A percentile compares a stretch with the other conserved stretches of the same genome.
phyloP scores from a whole-genome alignment of 2,797 vertebrate species.

The Hemibagrus guttatus region DNA sequence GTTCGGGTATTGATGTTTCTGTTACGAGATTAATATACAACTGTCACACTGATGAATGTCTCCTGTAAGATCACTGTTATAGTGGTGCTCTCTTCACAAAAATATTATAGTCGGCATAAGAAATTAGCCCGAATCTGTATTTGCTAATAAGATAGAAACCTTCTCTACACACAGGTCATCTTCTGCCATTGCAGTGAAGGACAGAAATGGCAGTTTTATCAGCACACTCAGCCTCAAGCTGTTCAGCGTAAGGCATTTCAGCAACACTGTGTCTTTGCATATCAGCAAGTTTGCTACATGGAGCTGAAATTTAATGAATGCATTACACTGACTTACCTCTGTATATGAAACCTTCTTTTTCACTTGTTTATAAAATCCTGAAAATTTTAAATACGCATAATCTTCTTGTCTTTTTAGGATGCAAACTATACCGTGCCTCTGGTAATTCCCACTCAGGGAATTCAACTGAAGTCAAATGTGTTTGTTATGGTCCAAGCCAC shows the following conservation, averaged over 20 bases:
- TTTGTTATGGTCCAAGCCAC: conserved; percentile 75
- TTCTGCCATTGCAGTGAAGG: conserved; percentile 71
- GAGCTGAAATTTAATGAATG: background rate
- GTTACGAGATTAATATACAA: background rate
- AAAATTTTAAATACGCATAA: background rate
- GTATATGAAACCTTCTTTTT: background rate
- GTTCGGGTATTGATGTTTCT: background rate
- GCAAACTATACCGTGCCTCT: conserved; percentile 57
- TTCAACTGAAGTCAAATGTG: conserved; percentile 71
- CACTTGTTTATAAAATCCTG: background rate
- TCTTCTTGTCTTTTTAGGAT: conserved; percentile 62
- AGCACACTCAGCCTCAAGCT: conserved; percentile 75
- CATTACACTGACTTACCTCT: background rate
- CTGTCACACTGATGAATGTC: background rate
- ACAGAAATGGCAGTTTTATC: conserved; percentile 81
- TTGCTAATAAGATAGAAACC: conserved; percentile 9
- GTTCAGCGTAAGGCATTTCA: conserved; percentile 65
- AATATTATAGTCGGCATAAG: background rate
- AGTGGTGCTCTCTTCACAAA: background rate
- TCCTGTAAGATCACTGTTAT: background rate
- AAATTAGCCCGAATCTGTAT: background rate
- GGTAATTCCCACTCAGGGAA: conserved; percentile 66
- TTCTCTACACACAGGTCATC: conserved; percentile 59
- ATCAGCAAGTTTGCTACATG: background rate
- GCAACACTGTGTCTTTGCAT: background rate